phyloP scores from a whole-genome alignment of 23 tunicate genomes.

The Phallusia fumigata region DNA sequence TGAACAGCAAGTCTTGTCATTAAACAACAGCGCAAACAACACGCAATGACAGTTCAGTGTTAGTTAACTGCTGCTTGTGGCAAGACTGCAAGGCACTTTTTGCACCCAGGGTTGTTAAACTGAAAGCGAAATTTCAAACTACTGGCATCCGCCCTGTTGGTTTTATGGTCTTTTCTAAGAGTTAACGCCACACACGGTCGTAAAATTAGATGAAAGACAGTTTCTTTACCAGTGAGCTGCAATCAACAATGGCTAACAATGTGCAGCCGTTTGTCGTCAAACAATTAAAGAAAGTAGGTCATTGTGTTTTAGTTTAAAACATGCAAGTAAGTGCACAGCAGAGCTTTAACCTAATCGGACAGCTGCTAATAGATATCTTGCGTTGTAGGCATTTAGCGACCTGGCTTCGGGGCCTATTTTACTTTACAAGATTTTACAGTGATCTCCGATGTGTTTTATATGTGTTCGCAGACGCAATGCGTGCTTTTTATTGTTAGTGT shows the following conservation, averaged over 20 bases:
- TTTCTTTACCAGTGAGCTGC: background rate
- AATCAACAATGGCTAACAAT: too few species aligned
- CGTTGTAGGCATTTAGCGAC: background rate
- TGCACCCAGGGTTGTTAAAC: too few species aligned
- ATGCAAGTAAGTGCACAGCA: too few species aligned
- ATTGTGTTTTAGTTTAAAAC: too few species aligned
- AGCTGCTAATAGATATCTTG: too few species aligned
- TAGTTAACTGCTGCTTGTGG: background rate
- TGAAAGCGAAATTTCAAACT: background rate
- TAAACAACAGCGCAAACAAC: background rate
- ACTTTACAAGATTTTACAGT: background rate
- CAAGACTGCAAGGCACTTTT: too few species aligned
- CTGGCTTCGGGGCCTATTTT: conserved; percentile 5
- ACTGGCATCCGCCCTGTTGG: background rate
- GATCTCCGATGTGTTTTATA: background rate
- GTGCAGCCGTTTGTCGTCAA: too few species aligned
- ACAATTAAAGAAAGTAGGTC: too few species aligned
- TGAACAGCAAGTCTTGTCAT: background rate
- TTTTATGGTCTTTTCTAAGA: background rate
- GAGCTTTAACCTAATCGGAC: too few species aligned
- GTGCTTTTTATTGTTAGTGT: background rate
- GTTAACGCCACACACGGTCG: background rate
- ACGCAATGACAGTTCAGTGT: conserved; percentile 5
- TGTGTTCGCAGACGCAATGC: background rate
- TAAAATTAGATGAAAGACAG: background rate